Evolutionary conservation across 2,797 vertebrate species (phyloP).

Genomic region (Botia kubotai): DNA sequence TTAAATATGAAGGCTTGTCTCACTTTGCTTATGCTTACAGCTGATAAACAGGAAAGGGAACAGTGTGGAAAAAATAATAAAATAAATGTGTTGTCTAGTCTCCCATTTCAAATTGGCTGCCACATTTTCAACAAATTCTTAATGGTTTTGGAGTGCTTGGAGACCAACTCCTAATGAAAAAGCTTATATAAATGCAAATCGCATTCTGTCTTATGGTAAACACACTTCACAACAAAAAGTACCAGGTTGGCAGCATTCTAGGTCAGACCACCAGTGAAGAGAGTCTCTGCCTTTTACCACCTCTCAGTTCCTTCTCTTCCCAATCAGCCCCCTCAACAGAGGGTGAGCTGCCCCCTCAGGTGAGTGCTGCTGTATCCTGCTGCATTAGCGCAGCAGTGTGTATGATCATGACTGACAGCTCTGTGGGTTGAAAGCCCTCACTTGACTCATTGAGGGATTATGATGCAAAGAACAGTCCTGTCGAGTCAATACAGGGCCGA

Average conservation of each 20-base stretch:
- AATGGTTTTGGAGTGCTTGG: constrained; percentile 75
- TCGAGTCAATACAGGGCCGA: constrained; percentile 30
- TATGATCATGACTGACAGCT: constrained; percentile 44
- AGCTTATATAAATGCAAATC: constrained; percentile 88
- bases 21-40: constrained; percentile 45
- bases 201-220: constrained; percentile 80
- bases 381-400: constrained; percentile 36
- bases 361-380: background rate
- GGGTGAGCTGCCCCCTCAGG: constrained; percentile 5
- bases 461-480: constrained; percentile 33
- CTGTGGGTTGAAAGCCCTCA: constrained; percentile 24
- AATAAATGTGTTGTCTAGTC: constrained; percentile 63
- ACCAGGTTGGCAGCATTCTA: constrained; percentile 68
- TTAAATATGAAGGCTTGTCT: constrained; percentile 37
- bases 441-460: constrained; percentile 39
- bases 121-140: constrained; percentile 72
- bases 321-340: background rate
- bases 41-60: constrained; percentile 46
- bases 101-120: constrained; percentile 72
- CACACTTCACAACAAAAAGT: constrained; percentile 77
- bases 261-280: constrained; percentile 77
- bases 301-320: background rate
- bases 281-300: constrained; percentile 58
- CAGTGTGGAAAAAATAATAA: constrained; percentile 28
- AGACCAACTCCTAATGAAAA: constrained; percentile 80